phyloP scores from a whole-genome alignment of 2,888 invertebrate species.

The Volucella zonaria region DNA sequence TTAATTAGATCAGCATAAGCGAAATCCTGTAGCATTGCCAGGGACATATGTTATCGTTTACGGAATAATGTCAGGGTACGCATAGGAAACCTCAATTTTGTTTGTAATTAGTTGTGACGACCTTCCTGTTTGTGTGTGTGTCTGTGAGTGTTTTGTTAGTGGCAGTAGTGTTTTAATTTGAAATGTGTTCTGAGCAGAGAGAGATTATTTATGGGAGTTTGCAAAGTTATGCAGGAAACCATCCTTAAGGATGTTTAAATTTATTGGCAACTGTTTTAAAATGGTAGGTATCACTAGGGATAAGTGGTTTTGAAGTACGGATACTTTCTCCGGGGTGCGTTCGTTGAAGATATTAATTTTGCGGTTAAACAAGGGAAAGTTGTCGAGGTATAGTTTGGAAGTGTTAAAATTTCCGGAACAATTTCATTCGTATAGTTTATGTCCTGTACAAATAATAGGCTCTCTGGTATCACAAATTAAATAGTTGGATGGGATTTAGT shows the following conservation, averaged over 20 bases:
- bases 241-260: constrained; percentile 43
- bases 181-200: constrained; percentile 30
- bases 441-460: no score
- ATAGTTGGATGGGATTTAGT: no score
- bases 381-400: no score
- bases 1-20: constrained; percentile 71
- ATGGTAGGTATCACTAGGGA: no score
- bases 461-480: no score
- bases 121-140: constrained; percentile 28
- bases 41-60: constrained; percentile 57
- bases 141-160: background rate
- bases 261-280: constrained; percentile 30
- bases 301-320: no score
- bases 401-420: no score
- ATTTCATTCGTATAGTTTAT: no score
- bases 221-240: constrained; percentile 24
- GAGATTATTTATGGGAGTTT: constrained; percentile 34
- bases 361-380: no score
- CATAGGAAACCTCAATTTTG: constrained; percentile 66
- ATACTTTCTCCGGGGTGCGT: no score
- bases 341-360: no score
- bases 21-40: constrained; percentile 30
- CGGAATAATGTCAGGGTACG: constrained; percentile 22
- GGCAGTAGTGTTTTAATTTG: constrained; percentile 45
- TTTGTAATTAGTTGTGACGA: constrained; percentile 64